These are phyloP conservation scores for Brachypteracias leptosomus DNA, from an alignment of 2,113 vertebrate genomes.

Conservation along the genomic window DNA sequence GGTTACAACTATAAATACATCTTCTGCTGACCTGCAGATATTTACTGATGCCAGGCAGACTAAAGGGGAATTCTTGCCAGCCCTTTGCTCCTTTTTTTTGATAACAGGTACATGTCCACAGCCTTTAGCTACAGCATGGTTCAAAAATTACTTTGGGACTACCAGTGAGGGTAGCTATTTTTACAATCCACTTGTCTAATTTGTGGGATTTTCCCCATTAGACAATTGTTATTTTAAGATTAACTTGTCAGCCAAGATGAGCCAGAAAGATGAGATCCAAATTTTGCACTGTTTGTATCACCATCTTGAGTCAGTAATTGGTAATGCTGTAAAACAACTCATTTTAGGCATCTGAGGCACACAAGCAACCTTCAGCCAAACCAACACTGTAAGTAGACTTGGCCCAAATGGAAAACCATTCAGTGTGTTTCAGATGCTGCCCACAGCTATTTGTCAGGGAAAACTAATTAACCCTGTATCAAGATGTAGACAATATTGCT, in stretches of 20 bases:
- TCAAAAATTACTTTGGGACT: not conserved
- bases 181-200: constrained; percentile 42
- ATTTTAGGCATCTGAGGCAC: constrained; percentile 51
- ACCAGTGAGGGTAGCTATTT: constrained; percentile 46
- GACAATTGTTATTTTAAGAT: constrained; percentile 71
- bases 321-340: constrained; percentile 62
- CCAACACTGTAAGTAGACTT: not conserved
- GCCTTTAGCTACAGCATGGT: not conserved
- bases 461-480: not conserved
- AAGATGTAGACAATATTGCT: not conserved
- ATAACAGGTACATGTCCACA: not conserved
- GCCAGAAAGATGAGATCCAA: constrained; percentile 65
- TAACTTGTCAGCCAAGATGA: constrained; percentile 33
- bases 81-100: not conserved
- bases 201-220: constrained; percentile 60
- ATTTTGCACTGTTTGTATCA: constrained; percentile 67
- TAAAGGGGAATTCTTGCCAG: not conserved
- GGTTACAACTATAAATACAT: constrained; percentile 54
- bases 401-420: not conserved
- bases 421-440: not conserved
- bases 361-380: not conserved
- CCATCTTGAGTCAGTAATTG: constrained; percentile 72
- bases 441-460: not conserved
- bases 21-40: constrained; percentile 48
- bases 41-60: constrained; percentile 22